These are phyloP conservation scores for Phymanthus crucifer DNA, from an alignment of 92 coral and sea anemone species.

Conservation along the genomic window DNA sequence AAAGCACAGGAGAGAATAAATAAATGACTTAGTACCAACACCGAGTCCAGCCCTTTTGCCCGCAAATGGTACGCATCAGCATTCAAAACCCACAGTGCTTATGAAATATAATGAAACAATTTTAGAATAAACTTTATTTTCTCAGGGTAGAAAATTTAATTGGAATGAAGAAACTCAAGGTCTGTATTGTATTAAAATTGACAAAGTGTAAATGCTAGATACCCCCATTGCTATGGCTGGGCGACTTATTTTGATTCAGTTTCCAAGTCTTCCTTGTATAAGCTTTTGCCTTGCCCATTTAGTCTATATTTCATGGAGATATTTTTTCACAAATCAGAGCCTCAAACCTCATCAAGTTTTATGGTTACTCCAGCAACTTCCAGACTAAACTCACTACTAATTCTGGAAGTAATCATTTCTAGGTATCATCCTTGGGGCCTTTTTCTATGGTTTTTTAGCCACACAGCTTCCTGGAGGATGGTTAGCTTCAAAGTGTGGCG, in stretches of 20 bases:
- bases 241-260: too few species aligned
- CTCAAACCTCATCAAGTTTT: too few species aligned
- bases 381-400: background rate
- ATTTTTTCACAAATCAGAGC: too few species aligned
- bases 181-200: background rate
- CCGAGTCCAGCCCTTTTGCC: too few species aligned
- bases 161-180: constrained; percentile 96
- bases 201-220: background rate
- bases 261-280: too few species aligned
- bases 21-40: too few species aligned
- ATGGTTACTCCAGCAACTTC: background rate
- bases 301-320: too few species aligned
- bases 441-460: constrained; percentile 88
- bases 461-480: constrained; percentile 96
- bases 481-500: constrained; percentile 83
- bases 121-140: background rate
- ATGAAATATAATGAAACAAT: too few species aligned
- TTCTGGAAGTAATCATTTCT: background rate
- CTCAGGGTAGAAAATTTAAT: constrained; percentile 69
- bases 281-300: too few species aligned
- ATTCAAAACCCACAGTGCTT: too few species aligned
- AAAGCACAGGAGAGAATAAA: too few species aligned
- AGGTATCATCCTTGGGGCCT: constrained; percentile 91
- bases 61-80: too few species aligned
- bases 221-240: background rate